Conservation (phyloP, 2,113 vertebrate genomes). For the Scartelaos histophorus region DNA sequence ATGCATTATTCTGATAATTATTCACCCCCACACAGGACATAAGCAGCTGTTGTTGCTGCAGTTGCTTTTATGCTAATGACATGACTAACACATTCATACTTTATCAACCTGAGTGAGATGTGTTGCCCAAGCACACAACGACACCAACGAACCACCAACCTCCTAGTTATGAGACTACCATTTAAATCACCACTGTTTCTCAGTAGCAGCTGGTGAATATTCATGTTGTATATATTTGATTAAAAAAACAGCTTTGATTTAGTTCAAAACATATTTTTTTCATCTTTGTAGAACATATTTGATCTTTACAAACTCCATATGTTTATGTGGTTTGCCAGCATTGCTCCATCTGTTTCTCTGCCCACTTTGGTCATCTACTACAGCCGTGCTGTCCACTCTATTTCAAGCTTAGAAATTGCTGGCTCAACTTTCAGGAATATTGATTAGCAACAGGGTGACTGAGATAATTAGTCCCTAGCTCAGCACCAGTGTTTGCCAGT, state of each 20-base stretch:
- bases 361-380: constrained; percentile 48
- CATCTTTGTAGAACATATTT: constrained; percentile 19
- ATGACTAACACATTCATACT: background rate
- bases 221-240: background rate
- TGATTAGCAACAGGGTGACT: constrained; percentile 68
- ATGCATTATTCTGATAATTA: background rate
- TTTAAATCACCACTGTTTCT: background rate
- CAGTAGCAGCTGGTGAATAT: no score
- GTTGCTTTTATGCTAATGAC: background rate
- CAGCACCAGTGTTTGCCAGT: constrained; percentile 55
- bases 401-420: constrained; percentile 65
- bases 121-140: background rate
- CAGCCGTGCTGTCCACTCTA: constrained; percentile 47
- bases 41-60: background rate
- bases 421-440: constrained; percentile 71
- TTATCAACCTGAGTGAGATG: background rate
- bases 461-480: constrained; percentile 70
- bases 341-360: constrained; percentile 57
- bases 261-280: constrained; percentile 17
- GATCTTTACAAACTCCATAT: constrained; percentile 8
- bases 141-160: background rate
- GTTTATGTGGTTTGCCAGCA: constrained; percentile 27
- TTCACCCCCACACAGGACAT: no score
- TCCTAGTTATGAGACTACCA: background rate
- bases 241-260: background rate